These are phyloP conservation scores for Apodemus agrarius DNA, from an alignment of 2,797 vertebrate species.

Conservation along the genomic window DNA sequence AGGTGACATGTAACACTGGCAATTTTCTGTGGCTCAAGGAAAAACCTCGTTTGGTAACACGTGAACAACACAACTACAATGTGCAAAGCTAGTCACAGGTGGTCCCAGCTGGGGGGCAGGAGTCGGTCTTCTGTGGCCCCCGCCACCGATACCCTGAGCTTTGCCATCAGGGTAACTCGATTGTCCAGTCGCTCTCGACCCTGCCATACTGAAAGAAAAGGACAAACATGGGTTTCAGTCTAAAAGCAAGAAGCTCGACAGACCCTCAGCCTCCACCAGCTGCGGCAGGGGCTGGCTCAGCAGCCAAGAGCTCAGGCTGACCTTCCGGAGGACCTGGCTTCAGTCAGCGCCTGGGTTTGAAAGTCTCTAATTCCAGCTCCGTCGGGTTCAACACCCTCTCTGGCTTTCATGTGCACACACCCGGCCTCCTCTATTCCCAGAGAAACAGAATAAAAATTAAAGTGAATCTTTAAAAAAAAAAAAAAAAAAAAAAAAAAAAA, in stretches of 20 bases:
- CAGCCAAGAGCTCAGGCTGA: background rate
- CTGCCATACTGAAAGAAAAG: constrained; percentile 89
- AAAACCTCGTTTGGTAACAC: constrained; percentile 75
- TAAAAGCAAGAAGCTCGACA: background rate
- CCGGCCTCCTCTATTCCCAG: background rate
- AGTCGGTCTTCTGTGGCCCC: constrained; percentile 8
- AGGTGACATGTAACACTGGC: constrained; percentile 78
- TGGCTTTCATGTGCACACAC: background rate
- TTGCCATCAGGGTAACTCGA: constrained; percentile 85
- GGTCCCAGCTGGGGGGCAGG: constrained; percentile 53
- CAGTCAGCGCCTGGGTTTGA: background rate
- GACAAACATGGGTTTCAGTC: constrained; percentile 65
- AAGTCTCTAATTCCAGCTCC: background rate
- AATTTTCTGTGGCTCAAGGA: constrained; percentile 73
- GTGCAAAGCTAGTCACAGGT: constrained; percentile 60
- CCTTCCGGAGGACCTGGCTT: background rate
- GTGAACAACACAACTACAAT: constrained; percentile 74
- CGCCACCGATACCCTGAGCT: background rate
- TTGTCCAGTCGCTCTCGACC: constrained; percentile 90
- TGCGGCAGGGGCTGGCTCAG: background rate
- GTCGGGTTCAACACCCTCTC: background rate
- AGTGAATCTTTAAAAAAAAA: background rate
- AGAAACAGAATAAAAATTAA: background rate
- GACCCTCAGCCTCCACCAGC: background rate
- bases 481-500: background rate